Evolutionary conservation across 2,888 invertebrate genomes (phyloP), one percentile per base, ranked within the genome.

Genomic region (Archaeoteleia sp.): DNA sequence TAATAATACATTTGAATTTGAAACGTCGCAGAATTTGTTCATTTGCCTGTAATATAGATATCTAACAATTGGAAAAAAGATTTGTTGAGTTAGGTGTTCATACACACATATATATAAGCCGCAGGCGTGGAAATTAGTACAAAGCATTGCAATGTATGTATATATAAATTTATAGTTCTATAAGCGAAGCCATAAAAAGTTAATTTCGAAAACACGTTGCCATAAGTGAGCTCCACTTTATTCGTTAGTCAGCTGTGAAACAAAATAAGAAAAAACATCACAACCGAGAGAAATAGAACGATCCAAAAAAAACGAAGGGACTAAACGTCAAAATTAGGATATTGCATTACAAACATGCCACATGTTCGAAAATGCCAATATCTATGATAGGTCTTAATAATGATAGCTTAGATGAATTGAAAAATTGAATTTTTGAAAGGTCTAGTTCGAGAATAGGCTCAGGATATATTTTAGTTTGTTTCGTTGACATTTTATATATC

Each of bases 391-490:
- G 7, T 4, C 4, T 23, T 5, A 7, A 5, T 5, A 23, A 23
- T 23, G 7, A 7, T 23, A 23, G 23, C 23, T 23, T 23, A 49
- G 43, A 37, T 48, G 54, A 35, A 42, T 37, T 46, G 42, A 17
- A n/a, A 29, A 65, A 57, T 63, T 63, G 62, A 63, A 62, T 63
- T 63, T 55, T 51, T 51, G 49, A 63, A 6, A 3, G n/a, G n/a
- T n/a, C 4, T n/a, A 4, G 25, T 3, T 42, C 43, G 53, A 20
- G 42, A 15, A 14, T 54, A 54, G 54, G 43, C 12, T 43, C 25
- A 53, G 53, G 35, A 32, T 3, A 30, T n/a, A n/a, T n/a, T n/a
- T n/a, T n/a, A n/a, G n/a, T n/a, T n/a, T n/a, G n/a, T n/a, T n/a
- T n/a, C n/a, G n/a, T 27, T 25, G 37, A 58, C 10, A 17, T 65